Evolutionary conservation across 2,113 vertebrate genomes (phyloP).

Genomic region (Nicator chloris): DNA sequence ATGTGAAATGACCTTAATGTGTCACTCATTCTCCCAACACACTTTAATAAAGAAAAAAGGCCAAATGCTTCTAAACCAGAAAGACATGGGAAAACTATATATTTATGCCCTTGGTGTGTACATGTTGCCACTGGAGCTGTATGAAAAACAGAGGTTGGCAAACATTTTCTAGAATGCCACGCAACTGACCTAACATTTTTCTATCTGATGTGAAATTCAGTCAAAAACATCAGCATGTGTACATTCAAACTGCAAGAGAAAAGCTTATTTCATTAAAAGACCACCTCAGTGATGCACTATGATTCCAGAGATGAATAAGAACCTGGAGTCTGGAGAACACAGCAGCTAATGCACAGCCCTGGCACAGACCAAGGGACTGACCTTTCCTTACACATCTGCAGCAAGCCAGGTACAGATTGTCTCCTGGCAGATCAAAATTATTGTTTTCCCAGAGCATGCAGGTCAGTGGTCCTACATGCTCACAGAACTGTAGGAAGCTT

Average conservation of each 20-base stretch:
- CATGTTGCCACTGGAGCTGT: not conserved
- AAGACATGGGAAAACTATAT: not conserved
- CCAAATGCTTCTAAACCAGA: not conserved
- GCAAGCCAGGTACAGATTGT: not conserved
- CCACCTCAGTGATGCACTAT: not conserved
- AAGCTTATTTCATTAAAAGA: not conserved
- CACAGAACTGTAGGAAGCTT: not conserved
- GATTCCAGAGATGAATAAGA: not conserved
- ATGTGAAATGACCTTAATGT: not conserved
- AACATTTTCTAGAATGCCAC: not conserved
- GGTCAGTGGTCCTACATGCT: not conserved
- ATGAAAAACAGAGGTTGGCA: not conserved
- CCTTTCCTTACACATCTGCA: not conserved
- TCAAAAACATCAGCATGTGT: not conserved
- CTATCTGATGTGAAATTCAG: not conserved
- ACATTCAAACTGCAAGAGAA: not conserved
- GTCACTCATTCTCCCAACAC: not conserved
- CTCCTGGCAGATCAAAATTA: not conserved
- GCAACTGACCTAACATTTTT: not conserved
- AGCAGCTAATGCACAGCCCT: not conserved
- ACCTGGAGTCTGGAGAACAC: not conserved
- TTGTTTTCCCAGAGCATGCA: not conserved
- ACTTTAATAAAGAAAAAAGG: not conserved
- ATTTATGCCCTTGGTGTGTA: not conserved
- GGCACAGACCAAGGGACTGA: not conserved